Base-by-base conservation (phyloP, 1,140 invertebrate genomes). In the Diplogasteroides magnus region DNA sequence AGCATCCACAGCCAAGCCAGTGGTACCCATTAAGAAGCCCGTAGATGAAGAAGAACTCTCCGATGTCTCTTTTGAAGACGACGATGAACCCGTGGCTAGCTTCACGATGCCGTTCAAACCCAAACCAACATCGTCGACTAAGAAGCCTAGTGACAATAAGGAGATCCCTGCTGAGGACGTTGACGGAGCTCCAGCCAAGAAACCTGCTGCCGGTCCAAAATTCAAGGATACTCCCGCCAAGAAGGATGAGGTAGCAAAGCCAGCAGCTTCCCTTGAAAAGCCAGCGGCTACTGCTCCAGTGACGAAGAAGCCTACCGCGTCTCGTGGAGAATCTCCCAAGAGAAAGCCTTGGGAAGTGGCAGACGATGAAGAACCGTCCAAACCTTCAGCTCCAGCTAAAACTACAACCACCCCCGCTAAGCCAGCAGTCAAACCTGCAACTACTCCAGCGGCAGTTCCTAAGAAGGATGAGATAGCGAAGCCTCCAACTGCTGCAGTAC, bases 141-240 rank as follows among this genome's bases (percentile, higher is more conserved):
- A n/a, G n/a, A n/a, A n/a, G n/a, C n/a, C n/a, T n/a, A n/a, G n/a
- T n/a, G n/a, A n/a, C n/a, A n/a, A n/a, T n/a, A n/a, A n/a, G n/a
- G 61, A 63, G 25, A 26, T 63, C 11, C 61, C 61, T 15, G 61
- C 61, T 31, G 28, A 63, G 25, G 61, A 63, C 32, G 13, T 63
- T 63, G 29, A 31, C 14, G 61, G 15, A 11, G 27, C 61, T 13
- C 19, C 25, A 28, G 61, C 25, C 25, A 63, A 63, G 61, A 63
- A 63, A 31, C 61, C 61, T 31, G 14, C 61, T n/a, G 27, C 61
- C 27, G 32, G 26, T 27, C 14, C 32, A 11, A 63, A 63, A n/a
- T 31, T 63, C 27, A 63, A 63, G 61, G 61, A 63, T 63, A 27
- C 61, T 63, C 6, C 59, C 11, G n/a, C 59, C 11, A 60, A 60